Base-by-base conservation (phyloP, 1,140 invertebrate species). In the Meloidogyne floridensis region DNA sequence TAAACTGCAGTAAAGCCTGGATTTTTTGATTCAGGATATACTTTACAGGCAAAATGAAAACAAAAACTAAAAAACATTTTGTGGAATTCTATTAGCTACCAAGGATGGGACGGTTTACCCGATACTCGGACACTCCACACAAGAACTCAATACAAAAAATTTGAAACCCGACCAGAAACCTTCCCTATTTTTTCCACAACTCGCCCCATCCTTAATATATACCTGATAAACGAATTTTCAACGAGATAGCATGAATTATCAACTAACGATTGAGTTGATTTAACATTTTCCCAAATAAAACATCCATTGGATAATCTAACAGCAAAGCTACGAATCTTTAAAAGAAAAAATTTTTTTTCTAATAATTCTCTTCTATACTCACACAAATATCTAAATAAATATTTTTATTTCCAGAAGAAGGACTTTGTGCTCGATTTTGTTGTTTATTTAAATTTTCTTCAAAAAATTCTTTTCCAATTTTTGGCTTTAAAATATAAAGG, bases 351-450 rank as follows among this genome's bases (percentile, higher is more conserved):
- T 11, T 54, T 54, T 10, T 54, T 54, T 54, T 32, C 32, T 32
- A 32, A 32, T 32, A 32, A 47, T 47, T 47, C 7, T 47, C 47
- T 47, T 15, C 11, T 15, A 59, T 15, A 59, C 15, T 65, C n/a
- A 65, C 59, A 65, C 13, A 65, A n/a, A 65, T n/a, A 65, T 65
- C 59, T 65, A 65, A 65, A n/a, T 65, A n/a, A 65, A 65, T 65
- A 65, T 65, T 65, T 65, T 65, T 65, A 65, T n/a, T 65, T n/a
- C 4, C 4, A 65, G 59, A 65, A 65, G 59, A n/a, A 65, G 59
- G 59, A 65, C 59, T 65, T 8, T 65, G 59, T 65, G 59, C 10
- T n/a, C 59, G 15, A 65, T 65, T 18, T 65, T n/a, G 15, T 65
- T 65, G 15, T n/a, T 7, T 32, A 32, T 32, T 65, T 65, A 65